A percentile compares a stretch with the other conserved stretches of the same genome.
Conservation (phyloP, 2,888 invertebrate species). For the Tenthredo notha region DNA sequence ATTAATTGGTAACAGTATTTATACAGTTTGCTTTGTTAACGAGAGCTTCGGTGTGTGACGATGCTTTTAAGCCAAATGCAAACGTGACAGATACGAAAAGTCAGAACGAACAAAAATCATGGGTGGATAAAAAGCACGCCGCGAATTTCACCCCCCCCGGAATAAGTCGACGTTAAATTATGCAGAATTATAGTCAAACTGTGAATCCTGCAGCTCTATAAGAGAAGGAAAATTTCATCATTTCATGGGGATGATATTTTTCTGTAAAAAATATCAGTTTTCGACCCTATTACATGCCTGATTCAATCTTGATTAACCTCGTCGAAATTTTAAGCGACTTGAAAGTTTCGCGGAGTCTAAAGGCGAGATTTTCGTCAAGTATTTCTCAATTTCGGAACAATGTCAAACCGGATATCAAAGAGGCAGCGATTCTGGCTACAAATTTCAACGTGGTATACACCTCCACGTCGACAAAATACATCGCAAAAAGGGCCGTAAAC, state of each 20-base stretch:
- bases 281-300: background rate
- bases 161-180: background rate
- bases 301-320: background rate
- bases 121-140: background rate
- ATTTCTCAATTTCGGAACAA: slow-evolving; percentile 6
- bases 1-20: slow-evolving; percentile 33
- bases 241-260: background rate
- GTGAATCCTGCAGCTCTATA: background rate
- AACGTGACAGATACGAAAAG: background rate
- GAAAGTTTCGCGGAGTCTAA: background rate
- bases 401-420: background rate
- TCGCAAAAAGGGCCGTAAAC: background rate
- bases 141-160: background rate
- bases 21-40: slow-evolving; percentile 39
- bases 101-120: background rate
- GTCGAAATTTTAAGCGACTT: background rate
- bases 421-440: background rate
- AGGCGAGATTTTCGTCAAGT: slow-evolving; percentile 5
- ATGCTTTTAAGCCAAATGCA: slow-evolving; percentile 8
- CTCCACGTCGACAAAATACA: background rate
- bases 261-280: background rate
- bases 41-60: background rate
- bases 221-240: background rate
- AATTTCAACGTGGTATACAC: background rate
- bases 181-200: background rate